phyloP scores from a whole-genome alignment of 2,888 invertebrate genomes.

The Orthonychiurus folsomi region DNA sequence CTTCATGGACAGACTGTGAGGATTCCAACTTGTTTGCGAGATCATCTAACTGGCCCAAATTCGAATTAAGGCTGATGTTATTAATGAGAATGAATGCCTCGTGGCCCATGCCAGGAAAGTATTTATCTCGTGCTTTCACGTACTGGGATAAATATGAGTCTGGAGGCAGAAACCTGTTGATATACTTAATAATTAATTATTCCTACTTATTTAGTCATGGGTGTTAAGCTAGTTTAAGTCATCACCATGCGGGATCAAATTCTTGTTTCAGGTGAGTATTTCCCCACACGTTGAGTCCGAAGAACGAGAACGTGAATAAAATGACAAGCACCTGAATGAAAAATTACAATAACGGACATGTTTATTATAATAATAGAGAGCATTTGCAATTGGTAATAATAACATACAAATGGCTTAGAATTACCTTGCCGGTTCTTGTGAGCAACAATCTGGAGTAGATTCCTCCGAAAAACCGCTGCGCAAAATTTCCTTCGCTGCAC shows the following conservation, averaged over 20 bases:
- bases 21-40: slow-evolving; percentile 22
- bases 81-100: slow-evolving; percentile 32
- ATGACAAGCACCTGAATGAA: slow-evolving; percentile 42
- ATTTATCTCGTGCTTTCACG: slow-evolving; percentile 39
- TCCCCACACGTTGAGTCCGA: slow-evolving; percentile 43
- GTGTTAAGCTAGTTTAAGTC: too few species aligned
- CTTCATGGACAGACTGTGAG: slow-evolving; percentile 22
- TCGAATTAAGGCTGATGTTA: slow-evolving; percentile 23
- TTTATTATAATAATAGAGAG: neutral
- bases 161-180: slow-evolving; percentile 15
- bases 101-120: slow-evolving; percentile 44
- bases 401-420: slow-evolving; percentile 9
- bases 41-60: slow-evolving; percentile 27
- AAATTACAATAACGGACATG: neutral
- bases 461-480: slow-evolving; percentile 42
- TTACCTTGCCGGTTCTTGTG: slow-evolving; percentile 43
- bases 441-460: slow-evolving; percentile 42
- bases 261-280: slow-evolving; percentile 44
- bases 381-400: too few species aligned
- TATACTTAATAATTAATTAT: neutral
- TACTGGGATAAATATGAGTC: slow-evolving; percentile 44
- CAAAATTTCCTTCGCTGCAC: slow-evolving; percentile 41
- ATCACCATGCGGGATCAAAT: slow-evolving; percentile 44
- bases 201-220: neutral
- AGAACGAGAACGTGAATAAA: slow-evolving; percentile 39